A percentile compares a stretch with the other conserved stretches of the same genome.
phyloP scores from a whole-genome alignment of 2,888 invertebrate species.

The Trissoscelio sp. region DNA sequence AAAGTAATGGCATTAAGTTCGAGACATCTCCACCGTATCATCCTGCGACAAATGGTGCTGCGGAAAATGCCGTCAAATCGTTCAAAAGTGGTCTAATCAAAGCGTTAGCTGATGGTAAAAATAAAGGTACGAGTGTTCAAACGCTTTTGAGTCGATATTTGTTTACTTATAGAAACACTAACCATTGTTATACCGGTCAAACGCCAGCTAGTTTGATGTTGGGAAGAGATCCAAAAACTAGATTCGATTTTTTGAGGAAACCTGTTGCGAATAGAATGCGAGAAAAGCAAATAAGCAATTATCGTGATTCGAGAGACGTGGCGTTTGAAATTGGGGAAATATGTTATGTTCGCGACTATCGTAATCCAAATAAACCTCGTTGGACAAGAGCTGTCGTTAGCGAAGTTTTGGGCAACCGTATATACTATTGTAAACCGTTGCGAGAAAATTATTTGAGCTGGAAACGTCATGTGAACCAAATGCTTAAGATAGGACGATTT shows the following conservation, averaged over 20 bases:
- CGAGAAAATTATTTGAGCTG: conserved; percentile 15
- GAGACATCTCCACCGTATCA: conserved; percentile 50
- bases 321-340: conserved; percentile 34
- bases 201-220: conserved; percentile 54
- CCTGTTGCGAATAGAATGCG: conserved; percentile 9
- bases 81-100: conserved; percentile 54
- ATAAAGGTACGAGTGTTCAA: not conserved
- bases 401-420: conserved; percentile 22
- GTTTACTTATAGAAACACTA: conserved; percentile 45
- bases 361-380: conserved; percentile 29
- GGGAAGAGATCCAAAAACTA: conserved; percentile 37
- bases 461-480: conserved; percentile 63
- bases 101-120: conserved; percentile 9
- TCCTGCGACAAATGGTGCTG: conserved; percentile 46
- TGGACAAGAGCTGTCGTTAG: conserved; percentile 38
- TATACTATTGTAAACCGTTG: conserved; percentile 45
- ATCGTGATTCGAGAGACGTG: conserved; percentile 39
- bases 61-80: conserved; percentile 47
- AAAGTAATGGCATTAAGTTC: conserved; percentile 35
- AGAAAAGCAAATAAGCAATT: conserved; percentile 30
- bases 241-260: conserved; percentile 40
- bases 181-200: conserved; percentile 49
- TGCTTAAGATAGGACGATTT: conserved; percentile 47
- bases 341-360: conserved; percentile 32
- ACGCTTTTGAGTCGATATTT: conserved; percentile 34